Evolutionary conservation across 1,140 invertebrate species (phyloP).

Genomic region (Lanistes nyassanus): DNA sequence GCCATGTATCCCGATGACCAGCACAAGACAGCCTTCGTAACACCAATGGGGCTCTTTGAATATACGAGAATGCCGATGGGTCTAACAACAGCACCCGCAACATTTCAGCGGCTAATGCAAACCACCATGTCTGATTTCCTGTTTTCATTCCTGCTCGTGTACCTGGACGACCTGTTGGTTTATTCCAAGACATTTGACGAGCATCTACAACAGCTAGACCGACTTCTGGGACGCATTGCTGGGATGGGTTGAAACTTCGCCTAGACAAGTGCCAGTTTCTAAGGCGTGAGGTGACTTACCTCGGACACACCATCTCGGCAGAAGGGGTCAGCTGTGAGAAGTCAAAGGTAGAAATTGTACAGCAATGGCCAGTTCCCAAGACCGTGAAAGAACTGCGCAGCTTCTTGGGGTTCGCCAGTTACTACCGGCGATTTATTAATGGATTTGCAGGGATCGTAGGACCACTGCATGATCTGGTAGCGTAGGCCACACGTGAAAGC

Average conservation of each 20-base stretch:
- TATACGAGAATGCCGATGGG: no score
- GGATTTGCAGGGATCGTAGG: slow-evolving; percentile 44
- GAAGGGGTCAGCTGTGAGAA: slow-evolving; percentile 44
- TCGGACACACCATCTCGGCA: slow-evolving; percentile 47
- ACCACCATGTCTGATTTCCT: slow-evolving; percentile 29
- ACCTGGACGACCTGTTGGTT: slow-evolving; percentile 37
- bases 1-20: no score
- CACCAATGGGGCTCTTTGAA: no score
- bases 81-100: no score
- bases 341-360: slow-evolving; percentile 53
- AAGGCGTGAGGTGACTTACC: slow-evolving; percentile 39
- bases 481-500: slow-evolving; percentile 12
- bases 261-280: slow-evolving; percentile 65
- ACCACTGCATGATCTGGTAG: slow-evolving; percentile 34
- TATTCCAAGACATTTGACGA: slow-evolving; percentile 22
- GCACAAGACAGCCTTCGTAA: no score
- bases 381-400: slow-evolving; percentile 45
- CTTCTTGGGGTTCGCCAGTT: slow-evolving; percentile 53
- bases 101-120: slow-evolving; percentile 52
- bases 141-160: slow-evolving; percentile 34
- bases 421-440: slow-evolving; percentile 44
- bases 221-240: slow-evolving; percentile 30
- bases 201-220: slow-evolving; percentile 24
- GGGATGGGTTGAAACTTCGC: slow-evolving; percentile 60
- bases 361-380: slow-evolving; percentile 48